Evolutionary conservation across 2,113 vertebrate species (phyloP).

Genomic region (Emydocephalus ijimae): DNA sequence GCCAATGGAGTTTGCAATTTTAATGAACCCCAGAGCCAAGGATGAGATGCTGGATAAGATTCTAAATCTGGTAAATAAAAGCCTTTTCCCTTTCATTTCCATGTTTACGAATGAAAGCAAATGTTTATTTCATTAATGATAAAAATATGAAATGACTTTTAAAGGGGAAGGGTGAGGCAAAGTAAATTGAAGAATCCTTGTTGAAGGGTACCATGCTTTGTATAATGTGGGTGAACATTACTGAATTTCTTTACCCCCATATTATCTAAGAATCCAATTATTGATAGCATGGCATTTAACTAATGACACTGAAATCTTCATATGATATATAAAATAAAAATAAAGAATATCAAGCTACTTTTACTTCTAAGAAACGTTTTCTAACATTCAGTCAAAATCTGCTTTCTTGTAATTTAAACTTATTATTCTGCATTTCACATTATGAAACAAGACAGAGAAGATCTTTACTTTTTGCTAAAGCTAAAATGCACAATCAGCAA

Average conservation of each 20-base stretch:
- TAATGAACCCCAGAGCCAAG: neutral
- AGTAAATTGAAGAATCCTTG: neutral
- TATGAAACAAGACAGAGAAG: neutral
- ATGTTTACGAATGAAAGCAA: neutral
- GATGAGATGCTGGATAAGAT: neutral
- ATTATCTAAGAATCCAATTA: neutral
- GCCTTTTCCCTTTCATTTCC: neutral
- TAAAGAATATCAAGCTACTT: neutral
- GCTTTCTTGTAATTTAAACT: neutral
- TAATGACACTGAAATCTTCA: neutral
- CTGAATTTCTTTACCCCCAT: neutral
- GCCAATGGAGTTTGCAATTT: neutral
- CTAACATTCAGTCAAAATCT: neutral
- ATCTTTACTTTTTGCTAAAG: neutral
- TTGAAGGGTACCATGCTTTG: neutral
- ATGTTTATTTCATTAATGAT: neutral
- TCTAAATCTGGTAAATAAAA: neutral
- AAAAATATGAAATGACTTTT: neutral
- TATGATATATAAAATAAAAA: neutral
- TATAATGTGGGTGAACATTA: neutral
- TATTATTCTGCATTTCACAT: neutral
- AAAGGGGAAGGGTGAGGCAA: neutral
- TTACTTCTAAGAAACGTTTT: neutral
- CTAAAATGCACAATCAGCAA: neutral
- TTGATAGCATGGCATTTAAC: neutral